Percentiles rank a stretch among this genome's conserved stretches.
Conservation (phyloP, 1,140 invertebrate genomes). For the Drosophila biarmipes region DNA sequence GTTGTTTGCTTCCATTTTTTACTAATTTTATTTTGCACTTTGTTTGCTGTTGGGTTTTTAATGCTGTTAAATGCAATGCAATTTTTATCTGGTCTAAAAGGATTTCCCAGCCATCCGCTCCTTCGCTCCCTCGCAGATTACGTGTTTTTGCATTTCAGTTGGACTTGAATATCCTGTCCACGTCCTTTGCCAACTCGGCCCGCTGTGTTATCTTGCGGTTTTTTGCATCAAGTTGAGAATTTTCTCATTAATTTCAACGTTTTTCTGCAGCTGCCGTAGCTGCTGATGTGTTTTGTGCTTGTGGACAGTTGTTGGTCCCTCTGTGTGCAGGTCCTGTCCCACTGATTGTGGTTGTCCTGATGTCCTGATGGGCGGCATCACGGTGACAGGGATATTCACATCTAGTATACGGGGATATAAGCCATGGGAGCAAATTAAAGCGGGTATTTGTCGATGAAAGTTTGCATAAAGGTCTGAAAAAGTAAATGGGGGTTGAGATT, state of each 20-base stretch:
- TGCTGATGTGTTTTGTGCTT: slow-evolving; percentile 77
- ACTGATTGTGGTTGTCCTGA: slow-evolving; percentile 36
- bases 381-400: slow-evolving; percentile 35
- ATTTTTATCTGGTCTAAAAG: slow-evolving; percentile 66
- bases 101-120: slow-evolving; percentile 30
- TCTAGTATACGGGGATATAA: slow-evolving; percentile 21
- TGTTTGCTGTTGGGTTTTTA: slow-evolving; percentile 50
- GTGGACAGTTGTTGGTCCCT: slow-evolving; percentile 55
- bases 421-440: slow-evolving; percentile 20
- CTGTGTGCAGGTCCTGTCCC: slow-evolving; percentile 35
- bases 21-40: slow-evolving; percentile 66
- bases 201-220: slow-evolving; percentile 75
- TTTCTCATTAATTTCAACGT: slow-evolving; percentile 82
- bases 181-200: slow-evolving; percentile 24
- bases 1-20: slow-evolving; percentile 36
- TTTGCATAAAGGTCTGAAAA: neutral
- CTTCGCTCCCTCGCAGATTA: slow-evolving; percentile 29
- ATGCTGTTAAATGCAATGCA: slow-evolving; percentile 74
- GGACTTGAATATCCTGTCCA: slow-evolving; percentile 62
- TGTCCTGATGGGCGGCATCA: slow-evolving; percentile 9
- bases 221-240: slow-evolving; percentile 77
- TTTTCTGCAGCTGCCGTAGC: slow-evolving; percentile 51
- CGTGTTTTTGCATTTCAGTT: slow-evolving; percentile 69
- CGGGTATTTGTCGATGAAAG: neutral
- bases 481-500: neutral